These are phyloP conservation scores for Cylloceria caligata DNA, from an alignment of 2,888 invertebrate species.

Conservation along the genomic window DNA sequence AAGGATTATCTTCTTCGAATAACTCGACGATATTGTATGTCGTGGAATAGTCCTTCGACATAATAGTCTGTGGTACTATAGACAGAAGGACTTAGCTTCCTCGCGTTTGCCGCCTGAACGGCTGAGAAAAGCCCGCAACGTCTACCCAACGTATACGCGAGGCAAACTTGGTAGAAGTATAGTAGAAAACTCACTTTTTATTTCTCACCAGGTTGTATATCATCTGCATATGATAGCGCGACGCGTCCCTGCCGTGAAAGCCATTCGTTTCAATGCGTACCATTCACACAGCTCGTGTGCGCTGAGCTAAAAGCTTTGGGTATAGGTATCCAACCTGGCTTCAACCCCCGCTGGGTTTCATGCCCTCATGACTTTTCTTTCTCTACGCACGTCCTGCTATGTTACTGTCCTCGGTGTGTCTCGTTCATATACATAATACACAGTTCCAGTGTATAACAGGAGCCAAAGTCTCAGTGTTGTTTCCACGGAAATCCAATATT, in stretches of 20 bases:
- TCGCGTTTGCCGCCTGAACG: conserved; percentile 74
- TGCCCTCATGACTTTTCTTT: conserved; percentile 34
- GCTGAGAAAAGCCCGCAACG: conserved; percentile 74
- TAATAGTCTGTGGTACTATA: background rate
- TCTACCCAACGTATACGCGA: conserved; percentile 49
- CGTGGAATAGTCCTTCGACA: conserved; percentile 20
- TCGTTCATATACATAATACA: conserved; percentile 28
- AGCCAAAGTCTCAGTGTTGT: conserved; percentile 4
- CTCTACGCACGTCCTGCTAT: conserved; percentile 23
- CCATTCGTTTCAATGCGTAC: conserved; percentile 81
- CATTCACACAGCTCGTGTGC: conserved; percentile 68
- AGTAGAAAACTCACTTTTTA: conserved; percentile 70
- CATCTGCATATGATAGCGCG: conserved; percentile 81
- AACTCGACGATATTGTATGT: conserved; percentile 41
- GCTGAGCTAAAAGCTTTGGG: conserved; percentile 74
- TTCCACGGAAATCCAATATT: conserved; percentile 52
- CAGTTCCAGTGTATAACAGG: conserved; percentile 8
- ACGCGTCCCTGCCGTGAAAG: conserved; percentile 73
- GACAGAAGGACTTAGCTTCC: conserved; percentile 36
- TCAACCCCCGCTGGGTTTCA: conserved; percentile 42
- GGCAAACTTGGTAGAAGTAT: conserved; percentile 48
- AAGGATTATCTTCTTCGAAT: conserved; percentile 49
- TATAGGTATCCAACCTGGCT: conserved; percentile 59
- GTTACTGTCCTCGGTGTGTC: conserved; percentile 19
- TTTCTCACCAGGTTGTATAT: conserved; percentile 75